Conservation (phyloP, 2,888 invertebrate genomes). For the Drosophila leonis region DNA sequence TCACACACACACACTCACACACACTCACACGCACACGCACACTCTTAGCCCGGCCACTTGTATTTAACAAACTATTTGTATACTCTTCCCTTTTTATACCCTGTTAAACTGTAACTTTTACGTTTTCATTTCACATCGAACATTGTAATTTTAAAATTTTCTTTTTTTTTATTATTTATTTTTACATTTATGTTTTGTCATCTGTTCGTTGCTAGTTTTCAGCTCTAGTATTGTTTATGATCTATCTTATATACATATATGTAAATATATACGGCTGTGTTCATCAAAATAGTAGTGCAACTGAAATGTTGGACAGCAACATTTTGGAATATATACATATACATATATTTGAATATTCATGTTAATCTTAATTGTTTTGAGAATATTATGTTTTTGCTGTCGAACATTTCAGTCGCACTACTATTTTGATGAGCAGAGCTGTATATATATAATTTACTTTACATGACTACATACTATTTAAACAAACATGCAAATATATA, state of each 20-base stretch:
- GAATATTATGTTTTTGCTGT: too few relatives aligned
- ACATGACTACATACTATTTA: constrained; percentile 27
- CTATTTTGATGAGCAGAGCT: too few relatives aligned
- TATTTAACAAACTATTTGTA: constrained; percentile 24
- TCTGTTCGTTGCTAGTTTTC: constrained; percentile 22
- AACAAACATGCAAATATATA: constrained; percentile 7
- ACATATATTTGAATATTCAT: too few relatives aligned
- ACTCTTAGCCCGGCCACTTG: constrained; percentile 24
- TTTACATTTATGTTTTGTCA: neutral
- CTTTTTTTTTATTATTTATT: constrained; percentile 11
- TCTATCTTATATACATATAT: constrained; percentile 33
- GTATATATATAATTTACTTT: constrained; percentile 26
- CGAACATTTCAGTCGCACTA: too few relatives aligned
- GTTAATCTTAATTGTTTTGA: too few relatives aligned
- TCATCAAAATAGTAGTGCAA: too few relatives aligned
- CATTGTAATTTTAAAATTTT: constrained; percentile 4
- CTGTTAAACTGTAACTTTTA: constrained; percentile 12
- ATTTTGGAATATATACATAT: too few relatives aligned
- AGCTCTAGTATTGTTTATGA: constrained; percentile 55
- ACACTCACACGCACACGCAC: neutral
- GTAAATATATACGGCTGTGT: neutral
- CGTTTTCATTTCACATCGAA: neutral
- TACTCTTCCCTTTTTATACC: constrained; percentile 21
- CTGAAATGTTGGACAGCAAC: too few relatives aligned
- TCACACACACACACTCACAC: neutral